Evolutionary conservation across 2,113 vertebrate genomes (phyloP).

Genomic region (Corvus moneduloides): DNA sequence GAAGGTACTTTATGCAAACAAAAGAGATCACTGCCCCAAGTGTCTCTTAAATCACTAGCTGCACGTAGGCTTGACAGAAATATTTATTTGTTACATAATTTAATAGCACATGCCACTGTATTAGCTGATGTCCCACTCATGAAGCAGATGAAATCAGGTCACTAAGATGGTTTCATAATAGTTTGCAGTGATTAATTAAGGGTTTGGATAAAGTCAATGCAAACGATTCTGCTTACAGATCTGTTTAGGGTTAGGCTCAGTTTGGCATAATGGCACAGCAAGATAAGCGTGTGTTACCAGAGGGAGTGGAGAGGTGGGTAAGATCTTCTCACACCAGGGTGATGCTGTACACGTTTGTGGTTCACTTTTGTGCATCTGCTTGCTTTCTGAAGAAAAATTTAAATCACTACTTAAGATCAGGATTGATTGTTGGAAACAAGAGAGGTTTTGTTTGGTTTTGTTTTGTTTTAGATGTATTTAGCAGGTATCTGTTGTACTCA

Average conservation of each 20-base stretch:
- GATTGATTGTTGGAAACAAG: not conserved
- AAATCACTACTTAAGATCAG: not conserved
- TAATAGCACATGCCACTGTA: not conserved
- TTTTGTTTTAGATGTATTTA: not conserved
- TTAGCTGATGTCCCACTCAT: not conserved
- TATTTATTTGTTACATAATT: constrained; percentile 17
- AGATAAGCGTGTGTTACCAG: not conserved
- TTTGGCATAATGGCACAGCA: rapidly evolving
- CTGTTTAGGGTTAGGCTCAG: not conserved
- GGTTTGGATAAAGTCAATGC: not conserved
- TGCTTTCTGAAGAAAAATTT: not conserved
- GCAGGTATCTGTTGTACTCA: not conserved
- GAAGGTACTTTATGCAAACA: not conserved
- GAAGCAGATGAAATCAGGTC: not conserved
- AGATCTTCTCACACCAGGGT: not conserved
- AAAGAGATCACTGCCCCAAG: not conserved
- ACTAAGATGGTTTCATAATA: constrained; percentile 1
- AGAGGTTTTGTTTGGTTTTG: not conserved
- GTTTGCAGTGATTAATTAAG: not conserved
- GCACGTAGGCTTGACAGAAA: not conserved
- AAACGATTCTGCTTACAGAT: not conserved
- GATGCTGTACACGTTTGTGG: not conserved
- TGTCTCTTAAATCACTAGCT: not conserved
- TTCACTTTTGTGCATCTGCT: not conserved
- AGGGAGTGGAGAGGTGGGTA: no score